Evolutionary conservation across 2,113 vertebrate species (phyloP), one percentile per base, ranked within the genome.

Genomic region (Bothrops jararaca): DNA sequence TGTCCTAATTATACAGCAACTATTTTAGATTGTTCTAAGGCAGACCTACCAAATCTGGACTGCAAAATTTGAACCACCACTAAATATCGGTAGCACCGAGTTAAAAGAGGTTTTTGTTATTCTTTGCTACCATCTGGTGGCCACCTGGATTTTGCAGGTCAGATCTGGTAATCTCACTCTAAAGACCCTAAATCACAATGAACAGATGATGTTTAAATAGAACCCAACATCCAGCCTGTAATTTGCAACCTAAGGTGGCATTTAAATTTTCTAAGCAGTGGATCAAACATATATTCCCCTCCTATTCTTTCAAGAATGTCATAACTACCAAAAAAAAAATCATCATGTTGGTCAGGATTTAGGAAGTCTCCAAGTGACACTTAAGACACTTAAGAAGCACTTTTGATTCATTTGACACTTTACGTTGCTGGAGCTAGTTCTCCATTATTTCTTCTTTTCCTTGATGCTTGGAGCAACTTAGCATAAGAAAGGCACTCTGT

Each of bases 391-490:
- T 90, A 69, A 48, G 26, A 64, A 69, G 15, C 69, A 39, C 15
- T 80, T 80, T 39, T 39, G n/a, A 80, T 80, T 80, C 6, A 20
- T 74, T 34, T 2, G n/a, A 22, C 34, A 39, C 15, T 80, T 80
- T 80, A 39, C 34, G 39, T 80, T 80, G 15, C 5, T 90, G 89
- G 26, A 29, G 18, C 26, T 69, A 18, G 45, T 69, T 50, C 29
- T 9, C 45, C 50, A 20, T 50, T 90, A 69, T 69, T 60, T 90
- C 45, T 50, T 94, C 93, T 93, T 58, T 92, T 93, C 92, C 94
- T 96, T 94, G 96, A 93, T 94, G 95, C 85, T n/a, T 93, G 89
- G 39, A 69, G 57, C 69, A 91, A 22, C 85, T 88, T 80, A 93
- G 93, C 92, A 94, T 85, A 93, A 91, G 95, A 53, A 52, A 92